Evolutionary conservation across 2,888 invertebrate species (phyloP).

Genomic region (Papilio protenor): DNA sequence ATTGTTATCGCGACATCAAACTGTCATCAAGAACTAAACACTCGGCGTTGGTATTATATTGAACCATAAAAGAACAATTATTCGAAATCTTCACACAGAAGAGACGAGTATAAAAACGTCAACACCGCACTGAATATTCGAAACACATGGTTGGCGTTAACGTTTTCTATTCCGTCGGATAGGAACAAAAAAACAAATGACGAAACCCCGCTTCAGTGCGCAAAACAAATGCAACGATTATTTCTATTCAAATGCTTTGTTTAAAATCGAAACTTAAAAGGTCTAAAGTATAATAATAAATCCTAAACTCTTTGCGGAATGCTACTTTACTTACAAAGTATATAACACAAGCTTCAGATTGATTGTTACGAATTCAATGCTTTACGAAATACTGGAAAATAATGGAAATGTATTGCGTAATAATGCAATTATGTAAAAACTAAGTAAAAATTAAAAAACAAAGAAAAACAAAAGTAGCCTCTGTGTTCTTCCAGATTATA

Average conservation of each 20-base stretch:
- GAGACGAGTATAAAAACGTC: constrained; percentile 72
- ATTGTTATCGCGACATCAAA: constrained; percentile 66
- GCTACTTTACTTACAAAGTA: no score
- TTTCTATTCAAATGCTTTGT: background rate
- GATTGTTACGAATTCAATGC: background rate
- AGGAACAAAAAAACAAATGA: constrained; percentile 34
- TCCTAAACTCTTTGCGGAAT: background rate
- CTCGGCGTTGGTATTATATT: constrained; percentile 77
- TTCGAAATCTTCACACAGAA: constrained; percentile 75
- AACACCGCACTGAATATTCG: constrained; percentile 63
- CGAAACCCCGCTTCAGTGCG: background rate
- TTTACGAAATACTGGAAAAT: background rate
- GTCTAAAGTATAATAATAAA: background rate
- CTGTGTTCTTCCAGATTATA: no score
- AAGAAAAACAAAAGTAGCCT: no score
- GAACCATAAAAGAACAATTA: constrained; percentile 75
- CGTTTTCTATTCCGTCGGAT: constrained; percentile 57
- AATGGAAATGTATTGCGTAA: background rate
- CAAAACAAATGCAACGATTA: constrained; percentile 11
- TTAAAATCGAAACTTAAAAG: background rate
- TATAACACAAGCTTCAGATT: background rate
- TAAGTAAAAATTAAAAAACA: no score
- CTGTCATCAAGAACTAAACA: constrained; percentile 74
- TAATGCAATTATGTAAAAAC: background rate
- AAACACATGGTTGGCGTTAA: constrained; percentile 67